Conservation (phyloP, 1,140 invertebrate genomes). For the Branchinecta lindahli region DNA sequence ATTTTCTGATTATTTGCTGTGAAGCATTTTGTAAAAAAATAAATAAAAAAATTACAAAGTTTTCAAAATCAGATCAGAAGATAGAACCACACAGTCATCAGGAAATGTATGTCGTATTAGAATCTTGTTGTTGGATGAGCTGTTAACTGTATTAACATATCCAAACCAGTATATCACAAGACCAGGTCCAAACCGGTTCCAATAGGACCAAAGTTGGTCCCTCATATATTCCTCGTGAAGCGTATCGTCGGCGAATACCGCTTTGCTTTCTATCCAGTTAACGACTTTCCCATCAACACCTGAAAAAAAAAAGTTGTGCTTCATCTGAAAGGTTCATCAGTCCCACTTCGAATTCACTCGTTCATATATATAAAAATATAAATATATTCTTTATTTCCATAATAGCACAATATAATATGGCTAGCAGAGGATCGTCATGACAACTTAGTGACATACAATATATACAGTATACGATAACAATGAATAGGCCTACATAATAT, state of each 20-base stretch:
- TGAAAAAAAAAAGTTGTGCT: slow-evolving; percentile 17
- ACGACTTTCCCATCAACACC: slow-evolving; percentile 67
- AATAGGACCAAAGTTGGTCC: slow-evolving; percentile 75
- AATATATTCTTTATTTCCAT: too few species aligned
- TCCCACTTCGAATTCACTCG: too few species aligned
- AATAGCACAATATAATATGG: too few species aligned
- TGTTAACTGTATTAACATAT: slow-evolving; percentile 37
- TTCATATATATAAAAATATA: too few species aligned
- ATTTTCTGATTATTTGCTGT: too few species aligned
- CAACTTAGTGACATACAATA: too few species aligned
- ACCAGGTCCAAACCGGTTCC: slow-evolving; percentile 85
- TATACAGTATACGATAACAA: too few species aligned
- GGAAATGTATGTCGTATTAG: not conserved
- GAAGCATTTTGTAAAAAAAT: too few species aligned
- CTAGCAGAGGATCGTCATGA: too few species aligned
- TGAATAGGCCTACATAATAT: too few species aligned
- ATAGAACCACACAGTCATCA: not conserved
- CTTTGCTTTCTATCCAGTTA: slow-evolving; percentile 95
- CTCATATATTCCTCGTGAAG: slow-evolving; percentile 67
- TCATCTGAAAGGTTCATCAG: too few species aligned
- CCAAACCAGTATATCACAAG: slow-evolving; percentile 95
- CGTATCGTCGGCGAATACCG: slow-evolving; percentile 69
- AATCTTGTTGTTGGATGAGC: not conserved
- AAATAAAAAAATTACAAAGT: too few species aligned
- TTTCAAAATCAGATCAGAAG: not conserved